Evolutionary conservation across 2,888 invertebrate genomes (phyloP).

Genomic region (Hetaerina titia): DNA sequence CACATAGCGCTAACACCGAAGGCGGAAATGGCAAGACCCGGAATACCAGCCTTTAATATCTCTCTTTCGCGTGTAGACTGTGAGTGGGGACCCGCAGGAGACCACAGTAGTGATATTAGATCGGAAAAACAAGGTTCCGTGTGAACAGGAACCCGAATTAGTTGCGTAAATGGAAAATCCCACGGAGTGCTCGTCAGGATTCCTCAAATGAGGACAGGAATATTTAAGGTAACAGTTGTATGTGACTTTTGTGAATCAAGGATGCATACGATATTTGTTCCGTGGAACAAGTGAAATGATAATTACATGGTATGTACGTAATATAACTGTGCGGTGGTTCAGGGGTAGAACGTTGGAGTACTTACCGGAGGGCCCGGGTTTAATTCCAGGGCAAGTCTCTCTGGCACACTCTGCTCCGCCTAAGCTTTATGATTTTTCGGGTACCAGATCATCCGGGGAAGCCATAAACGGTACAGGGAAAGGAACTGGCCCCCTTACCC

Average conservation of each 20-base stretch:
- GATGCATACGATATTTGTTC: not conserved
- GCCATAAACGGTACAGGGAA: no score
- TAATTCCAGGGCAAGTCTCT: no score
- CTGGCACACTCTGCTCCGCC: no score
- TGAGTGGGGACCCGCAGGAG: not conserved
- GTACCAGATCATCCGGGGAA: no score
- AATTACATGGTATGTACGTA: no score
- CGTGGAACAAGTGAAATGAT: not conserved
- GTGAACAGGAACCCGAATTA: not conserved
- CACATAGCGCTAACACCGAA: not conserved
- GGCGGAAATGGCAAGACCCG: not conserved
- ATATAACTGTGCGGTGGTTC: no score
- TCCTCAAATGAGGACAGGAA: not conserved
- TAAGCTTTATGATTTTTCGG: no score
- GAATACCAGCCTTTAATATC: not conserved
- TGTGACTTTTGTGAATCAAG: not conserved
- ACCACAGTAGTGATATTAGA: not conserved
- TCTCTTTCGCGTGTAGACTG: not conserved
- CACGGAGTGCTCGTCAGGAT: not conserved
- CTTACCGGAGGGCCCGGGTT: no score
- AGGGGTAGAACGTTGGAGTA: no score
- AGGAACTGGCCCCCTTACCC: no score
- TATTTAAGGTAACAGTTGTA: not conserved
- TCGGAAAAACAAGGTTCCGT: not conserved
- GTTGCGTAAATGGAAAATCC: not conserved